Evolutionary conservation across 2,888 invertebrate genomes (phyloP).

Genomic region (Griposia aprilina): DNA sequence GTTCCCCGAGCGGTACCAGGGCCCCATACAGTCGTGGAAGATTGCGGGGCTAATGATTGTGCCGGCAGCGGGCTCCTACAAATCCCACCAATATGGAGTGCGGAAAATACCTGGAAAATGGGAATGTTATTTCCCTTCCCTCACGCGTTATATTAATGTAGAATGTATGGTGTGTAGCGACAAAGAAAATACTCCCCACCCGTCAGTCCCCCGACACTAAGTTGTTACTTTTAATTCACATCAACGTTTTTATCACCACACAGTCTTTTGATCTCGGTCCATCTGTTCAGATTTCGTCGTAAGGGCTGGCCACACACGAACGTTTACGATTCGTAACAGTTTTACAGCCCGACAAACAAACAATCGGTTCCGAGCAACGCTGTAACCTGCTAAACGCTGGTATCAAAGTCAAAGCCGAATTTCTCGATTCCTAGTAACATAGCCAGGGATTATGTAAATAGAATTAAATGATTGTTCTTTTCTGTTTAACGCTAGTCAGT

Average conservation of each 20-base stretch:
- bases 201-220: conserved; percentile 78
- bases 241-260: conserved; percentile 87
- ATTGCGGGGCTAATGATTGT: conserved; percentile 87
- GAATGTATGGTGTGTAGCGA: conserved; percentile 74
- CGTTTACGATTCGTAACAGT: conserved; percentile 89
- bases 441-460: conserved; percentile 65
- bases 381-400: conserved; percentile 81
- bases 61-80: conserved; percentile 78
- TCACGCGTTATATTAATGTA: conserved; percentile 69
- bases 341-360: conserved; percentile 89
- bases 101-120: conserved; percentile 89
- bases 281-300: conserved; percentile 90
- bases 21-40: conserved; percentile 80
- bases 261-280: conserved; percentile 88
- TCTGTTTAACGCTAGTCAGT: conserved; percentile 62
- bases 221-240: conserved; percentile 88
- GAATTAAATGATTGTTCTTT: conserved; percentile 68
- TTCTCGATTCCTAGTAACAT: conserved; percentile 83
- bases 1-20: conserved; percentile 81
- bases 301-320: conserved; percentile 90
- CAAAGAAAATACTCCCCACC: conserved; percentile 70
- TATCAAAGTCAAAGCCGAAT: conserved; percentile 88
- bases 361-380: conserved; percentile 87
- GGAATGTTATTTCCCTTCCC: conserved; percentile 79
- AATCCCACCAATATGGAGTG: conserved; percentile 89